These are phyloP conservation scores for Cyclophora punctaria DNA, from an alignment of 2,888 invertebrate genomes.

Conservation along the genomic window DNA sequence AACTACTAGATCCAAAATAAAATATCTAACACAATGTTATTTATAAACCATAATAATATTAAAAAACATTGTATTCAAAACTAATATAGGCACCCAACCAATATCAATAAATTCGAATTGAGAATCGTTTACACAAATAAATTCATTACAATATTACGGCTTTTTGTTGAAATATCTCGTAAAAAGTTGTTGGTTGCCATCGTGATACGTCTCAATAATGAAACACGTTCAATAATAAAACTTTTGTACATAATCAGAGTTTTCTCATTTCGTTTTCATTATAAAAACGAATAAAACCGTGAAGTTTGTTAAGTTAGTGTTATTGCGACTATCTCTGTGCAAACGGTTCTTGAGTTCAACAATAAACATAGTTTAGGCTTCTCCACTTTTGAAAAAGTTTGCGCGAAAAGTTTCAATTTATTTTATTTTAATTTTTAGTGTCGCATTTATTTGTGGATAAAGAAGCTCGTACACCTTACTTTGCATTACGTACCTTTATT, in stretches of 20 bases:
- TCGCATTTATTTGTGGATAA: too few relatives aligned
- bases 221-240: slow-evolving; percentile 9
- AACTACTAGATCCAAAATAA: too few relatives aligned
- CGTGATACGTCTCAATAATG: slow-evolving; percentile 7
- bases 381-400: slow-evolving; percentile 8
- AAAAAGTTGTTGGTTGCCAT: neutral
- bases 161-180: neutral
- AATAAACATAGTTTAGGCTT: slow-evolving; percentile 11
- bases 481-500: too few relatives aligned
- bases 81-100: too few relatives aligned
- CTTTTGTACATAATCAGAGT: slow-evolving; percentile 9
- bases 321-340: slow-evolving; percentile 17
- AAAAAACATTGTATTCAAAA: too few relatives aligned
- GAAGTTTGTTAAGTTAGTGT: slow-evolving; percentile 17
- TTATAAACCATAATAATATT: too few relatives aligned
- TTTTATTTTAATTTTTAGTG: too few relatives aligned
- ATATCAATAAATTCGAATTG: too few relatives aligned
- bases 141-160: too few relatives aligned
- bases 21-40: too few relatives aligned
- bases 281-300: slow-evolving; percentile 16
- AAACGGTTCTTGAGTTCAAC: slow-evolving; percentile 6
- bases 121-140: too few relatives aligned
- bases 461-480: neutral
- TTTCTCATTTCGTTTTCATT: slow-evolving; percentile 19
- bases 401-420: slow-evolving; percentile 1